Conservation (phyloP, 2,888 invertebrate species). For the Heteropelma amictum region DNA sequence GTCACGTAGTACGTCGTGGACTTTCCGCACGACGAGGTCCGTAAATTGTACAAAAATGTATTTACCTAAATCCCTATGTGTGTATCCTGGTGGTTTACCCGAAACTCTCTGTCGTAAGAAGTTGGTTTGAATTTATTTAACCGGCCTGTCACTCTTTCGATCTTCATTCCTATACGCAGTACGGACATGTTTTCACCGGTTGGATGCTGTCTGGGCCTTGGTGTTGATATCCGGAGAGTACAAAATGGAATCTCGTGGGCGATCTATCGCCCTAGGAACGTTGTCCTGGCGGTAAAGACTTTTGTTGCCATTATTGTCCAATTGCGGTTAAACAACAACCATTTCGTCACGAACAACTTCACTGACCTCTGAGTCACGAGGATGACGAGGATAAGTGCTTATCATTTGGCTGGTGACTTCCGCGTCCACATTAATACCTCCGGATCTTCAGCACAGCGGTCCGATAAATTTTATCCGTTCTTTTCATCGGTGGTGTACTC, state of each 20-base stretch:
- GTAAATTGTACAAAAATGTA: too few relatives aligned
- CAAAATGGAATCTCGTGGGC: conserved; percentile 33
- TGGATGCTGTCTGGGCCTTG: conserved; percentile 26
- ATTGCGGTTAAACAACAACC: too few relatives aligned
- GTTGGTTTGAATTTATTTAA: not conserved
- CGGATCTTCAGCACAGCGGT: conserved; percentile 16
- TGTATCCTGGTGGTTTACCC: too few relatives aligned
- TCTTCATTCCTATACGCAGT: too few relatives aligned
- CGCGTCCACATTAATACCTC: not conserved
- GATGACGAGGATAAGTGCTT: not conserved
- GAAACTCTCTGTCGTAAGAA: too few relatives aligned
- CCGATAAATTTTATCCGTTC: conserved; percentile 40
- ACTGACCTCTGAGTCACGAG: not conserved
- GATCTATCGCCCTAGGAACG: conserved; percentile 30
- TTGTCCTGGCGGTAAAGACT: conserved; percentile 19
- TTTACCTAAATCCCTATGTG: too few relatives aligned
- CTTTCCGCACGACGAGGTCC: too few relatives aligned
- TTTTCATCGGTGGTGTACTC: not conserved
- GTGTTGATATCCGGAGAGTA: conserved; percentile 38
- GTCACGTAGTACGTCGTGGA: not conserved
- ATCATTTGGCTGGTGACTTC: not conserved
- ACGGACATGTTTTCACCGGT: not conserved
- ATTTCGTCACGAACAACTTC: too few relatives aligned
- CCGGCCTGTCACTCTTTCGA: conserved; percentile 6
- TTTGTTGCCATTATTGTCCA: too few relatives aligned